Percentiles rank a stretch among this genome's conserved stretches.
phyloP scores from a whole-genome alignment of 2,797 vertebrate genomes.

The Cossypha dichroa region DNA sequence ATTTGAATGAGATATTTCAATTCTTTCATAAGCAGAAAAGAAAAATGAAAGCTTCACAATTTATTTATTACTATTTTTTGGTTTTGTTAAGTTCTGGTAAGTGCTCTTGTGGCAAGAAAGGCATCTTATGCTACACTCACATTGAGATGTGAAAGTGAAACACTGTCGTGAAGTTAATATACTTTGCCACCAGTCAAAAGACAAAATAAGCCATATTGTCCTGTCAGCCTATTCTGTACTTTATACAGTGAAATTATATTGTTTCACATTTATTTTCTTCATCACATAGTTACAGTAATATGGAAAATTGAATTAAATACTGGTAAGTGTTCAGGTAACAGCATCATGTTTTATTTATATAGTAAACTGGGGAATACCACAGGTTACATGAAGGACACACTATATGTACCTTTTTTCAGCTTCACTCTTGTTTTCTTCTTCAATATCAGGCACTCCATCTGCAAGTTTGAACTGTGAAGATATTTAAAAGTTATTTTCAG shows the following conservation, averaged over 20 bases:
- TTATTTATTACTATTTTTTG: neutral
- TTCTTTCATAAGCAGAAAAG: neutral
- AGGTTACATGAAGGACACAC: neutral
- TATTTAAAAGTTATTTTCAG: neutral
- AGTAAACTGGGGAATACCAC: neutral
- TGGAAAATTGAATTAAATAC: neutral
- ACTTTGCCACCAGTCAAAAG: neutral
- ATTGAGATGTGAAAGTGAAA: neutral
- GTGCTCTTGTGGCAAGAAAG: neutral
- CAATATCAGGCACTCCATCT: constrained; percentile 14
- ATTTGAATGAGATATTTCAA: neutral
- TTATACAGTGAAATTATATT: neutral
- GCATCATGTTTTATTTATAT: neutral
- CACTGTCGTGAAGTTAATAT: neutral
- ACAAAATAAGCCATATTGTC: neutral
- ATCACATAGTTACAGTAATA: neutral
- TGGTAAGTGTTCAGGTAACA: neutral
- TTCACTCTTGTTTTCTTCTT: constrained; percentile 59
- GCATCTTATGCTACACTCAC: neutral
- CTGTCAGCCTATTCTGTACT: neutral
- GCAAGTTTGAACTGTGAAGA: constrained; percentile 58
- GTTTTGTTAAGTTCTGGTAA: neutral
- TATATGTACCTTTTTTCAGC: constrained; percentile 67
- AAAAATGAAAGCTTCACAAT: neutral
- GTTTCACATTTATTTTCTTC: neutral